Evolutionary conservation across 2,888 invertebrate species (phyloP).

Genomic region (Dasypogon diadema): DNA sequence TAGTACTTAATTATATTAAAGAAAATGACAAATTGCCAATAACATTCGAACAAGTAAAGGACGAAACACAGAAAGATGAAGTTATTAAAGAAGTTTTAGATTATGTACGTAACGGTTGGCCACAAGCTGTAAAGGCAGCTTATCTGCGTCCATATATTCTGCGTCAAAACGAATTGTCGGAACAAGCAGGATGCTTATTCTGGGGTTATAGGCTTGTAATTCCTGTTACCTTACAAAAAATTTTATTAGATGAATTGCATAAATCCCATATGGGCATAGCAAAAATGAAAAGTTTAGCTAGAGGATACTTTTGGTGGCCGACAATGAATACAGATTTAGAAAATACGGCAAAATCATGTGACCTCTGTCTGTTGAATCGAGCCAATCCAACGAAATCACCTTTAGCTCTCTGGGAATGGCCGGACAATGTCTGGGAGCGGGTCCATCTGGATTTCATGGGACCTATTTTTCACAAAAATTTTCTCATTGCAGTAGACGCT

Average conservation of each 20-base stretch:
- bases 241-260: conserved; percentile 54
- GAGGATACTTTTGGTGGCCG: conserved; percentile 60
- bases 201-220: conserved; percentile 50
- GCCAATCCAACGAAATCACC: conserved; percentile 51
- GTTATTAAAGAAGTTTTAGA: no score
- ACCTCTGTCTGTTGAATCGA: conserved; percentile 49
- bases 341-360: conserved; percentile 56
- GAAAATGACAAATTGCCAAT: not conserved
- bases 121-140: no score
- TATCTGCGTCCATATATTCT: conserved; percentile 14
- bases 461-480: conserved; percentile 50
- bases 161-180: conserved; percentile 42
- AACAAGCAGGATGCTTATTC: conserved; percentile 55
- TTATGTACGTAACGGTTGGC: not conserved
- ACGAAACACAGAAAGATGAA: not conserved
- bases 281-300: conserved; percentile 57
- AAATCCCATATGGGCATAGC: conserved; percentile 55
- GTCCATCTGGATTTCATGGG: conserved; percentile 56
- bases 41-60: not conserved
- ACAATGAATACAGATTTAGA: conserved; percentile 57
- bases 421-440: conserved; percentile 55
- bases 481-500: conserved; percentile 57
- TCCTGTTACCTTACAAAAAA: conserved; percentile 39
- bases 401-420: conserved; percentile 51
- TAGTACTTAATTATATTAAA: no score